Conservation (phyloP, 1,140 invertebrate species). For the Galendromus occidentalis region DNA sequence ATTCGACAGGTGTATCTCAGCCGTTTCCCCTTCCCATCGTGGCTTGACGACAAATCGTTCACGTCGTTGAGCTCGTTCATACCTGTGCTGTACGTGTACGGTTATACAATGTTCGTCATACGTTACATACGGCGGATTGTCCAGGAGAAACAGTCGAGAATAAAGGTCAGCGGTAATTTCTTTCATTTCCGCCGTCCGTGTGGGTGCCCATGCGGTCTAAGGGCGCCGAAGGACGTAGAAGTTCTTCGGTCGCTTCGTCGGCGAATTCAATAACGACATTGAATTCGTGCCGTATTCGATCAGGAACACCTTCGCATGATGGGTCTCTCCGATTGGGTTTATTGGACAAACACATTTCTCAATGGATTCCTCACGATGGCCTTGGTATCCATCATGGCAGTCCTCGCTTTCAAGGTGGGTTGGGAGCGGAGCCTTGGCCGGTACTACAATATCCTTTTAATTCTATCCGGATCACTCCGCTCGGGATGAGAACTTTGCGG, state of each 20-base stretch:
- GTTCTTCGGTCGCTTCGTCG: too few relatives aligned
- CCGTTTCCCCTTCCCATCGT: neutral
- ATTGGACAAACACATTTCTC: constrained; percentile 41
- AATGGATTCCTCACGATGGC: constrained; percentile 35
- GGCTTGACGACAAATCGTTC: neutral
- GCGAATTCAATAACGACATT: too few relatives aligned
- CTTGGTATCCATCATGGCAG: constrained; percentile 30
- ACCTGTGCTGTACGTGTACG: neutral
- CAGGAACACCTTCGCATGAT: constrained; percentile 27
- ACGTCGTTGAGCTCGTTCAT: neutral
- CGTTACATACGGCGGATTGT: neutral
- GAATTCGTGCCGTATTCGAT: neutral
- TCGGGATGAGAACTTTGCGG: too few relatives aligned
- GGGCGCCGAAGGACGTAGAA: too few relatives aligned
- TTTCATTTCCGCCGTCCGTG: too few relatives aligned
- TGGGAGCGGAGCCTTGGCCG: too few relatives aligned
- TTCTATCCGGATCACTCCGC: too few relatives aligned
- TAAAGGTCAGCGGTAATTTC: neutral
- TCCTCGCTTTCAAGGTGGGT: constrained; percentile 29
- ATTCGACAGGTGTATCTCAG: neutral
- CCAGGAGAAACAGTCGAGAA: neutral
- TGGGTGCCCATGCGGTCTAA: too few relatives aligned
- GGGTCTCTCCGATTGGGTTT: constrained; percentile 37
- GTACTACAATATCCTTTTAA: too few relatives aligned
- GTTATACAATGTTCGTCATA: neutral